Evolutionary conservation across 2,113 vertebrate genomes (phyloP), one percentile per base, ranked within the genome.

Genomic region (Microcebus griseorufus): DNA sequence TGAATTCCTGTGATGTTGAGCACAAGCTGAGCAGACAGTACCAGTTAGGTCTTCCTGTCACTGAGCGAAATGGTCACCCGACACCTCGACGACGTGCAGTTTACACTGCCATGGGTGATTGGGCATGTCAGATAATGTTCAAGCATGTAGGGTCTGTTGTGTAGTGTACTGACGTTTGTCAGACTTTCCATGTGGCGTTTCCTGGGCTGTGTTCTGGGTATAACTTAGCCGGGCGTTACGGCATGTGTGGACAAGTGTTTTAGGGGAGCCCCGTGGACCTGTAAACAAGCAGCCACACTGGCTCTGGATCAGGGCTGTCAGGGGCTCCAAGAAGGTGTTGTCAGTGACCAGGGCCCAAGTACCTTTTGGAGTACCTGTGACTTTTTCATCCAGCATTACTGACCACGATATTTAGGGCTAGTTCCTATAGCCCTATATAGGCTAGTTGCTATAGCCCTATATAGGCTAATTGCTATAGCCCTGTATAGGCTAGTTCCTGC

Each of bases 221-320:
- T 78, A n/a, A 73, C 6, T 6, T 14, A 16, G 87, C 58, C n/a
- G 0, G 3, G 25, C 29, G 29, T 62, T 42, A 27, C 27, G 18
- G 51, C 39, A 32, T 18, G 16, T 6, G 5, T 18, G 23, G 58
- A 22, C 22, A 42, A 4, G 37, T 65, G 1, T 72, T 34, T 70
- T 32, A 39, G 72, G 65, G 62, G 20, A 11, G 18, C 20, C 9
- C 65, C n/a, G 0, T 0, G 51, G 86, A 6, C 45, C 42, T 7
- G 11, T 17, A 5, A 11, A 3, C 3, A 2, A 0, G 13, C 34
- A 12, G 53, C 53, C 29, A 72, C 0, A 0, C 25, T 53, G 16
- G 4, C 39, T 53, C 34, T 53, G 85, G 76, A 27, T 60, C 22
- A 0, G 53, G 20, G 58, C 78, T 2, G 55, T 2, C 14, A 14